Evolutionary conservation across 2,113 vertebrate species (phyloP), one percentile per base, ranked within the genome.

Genomic region (Octodon degus): DNA sequence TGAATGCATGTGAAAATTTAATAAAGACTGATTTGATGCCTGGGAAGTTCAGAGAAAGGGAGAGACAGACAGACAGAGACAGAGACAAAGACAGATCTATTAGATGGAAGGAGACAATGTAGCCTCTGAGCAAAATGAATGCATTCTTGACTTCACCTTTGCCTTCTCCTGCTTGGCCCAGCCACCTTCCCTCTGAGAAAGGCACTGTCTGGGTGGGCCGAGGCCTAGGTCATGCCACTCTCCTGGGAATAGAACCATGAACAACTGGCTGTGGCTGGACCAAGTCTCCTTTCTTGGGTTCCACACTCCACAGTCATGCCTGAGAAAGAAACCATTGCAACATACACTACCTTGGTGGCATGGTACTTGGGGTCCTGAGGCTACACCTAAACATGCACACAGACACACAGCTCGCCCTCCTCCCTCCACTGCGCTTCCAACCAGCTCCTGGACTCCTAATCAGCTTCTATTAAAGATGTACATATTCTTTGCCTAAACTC

Each of bases 1-100:
- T 97, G 96, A 97, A 88, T 97, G 92, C 95, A 92, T 95, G 86
- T 95, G 96, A 97, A 97, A 96, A 96, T 97, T 90, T 96, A 96
- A 96, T 97, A 97, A 94, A 96, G 96, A 76, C 95, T 77, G 93
- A 95, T 92, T 83, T 93, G 96, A 95, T 93, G 93, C 77, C 91
- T 95, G 67, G 81, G 90, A 96, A 93, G 92, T 93, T 95, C 17
- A 70, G 37, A 76, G 95, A 91, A 65, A 53, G 55, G 84, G 97
- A 92, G 93, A 92, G 65, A 43, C 47, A 84, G 97, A 91, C 43
- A 93, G 70, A 53, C 40, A 89, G 97, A 93, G 93, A 93, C 58
- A 50, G 47, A 86, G 97, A 94, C 89, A 91, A 47, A 53, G 55
- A 82, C 40, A 90, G n/a, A 22, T 96, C 97, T 89, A n/a, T 86